Percentiles rank a stretch among this genome's conserved stretches.
These are phyloP conservation scores for Hippoglossus hippoglossus DNA, from an alignment of 2,797 vertebrate genomes.

Conservation along the genomic window DNA sequence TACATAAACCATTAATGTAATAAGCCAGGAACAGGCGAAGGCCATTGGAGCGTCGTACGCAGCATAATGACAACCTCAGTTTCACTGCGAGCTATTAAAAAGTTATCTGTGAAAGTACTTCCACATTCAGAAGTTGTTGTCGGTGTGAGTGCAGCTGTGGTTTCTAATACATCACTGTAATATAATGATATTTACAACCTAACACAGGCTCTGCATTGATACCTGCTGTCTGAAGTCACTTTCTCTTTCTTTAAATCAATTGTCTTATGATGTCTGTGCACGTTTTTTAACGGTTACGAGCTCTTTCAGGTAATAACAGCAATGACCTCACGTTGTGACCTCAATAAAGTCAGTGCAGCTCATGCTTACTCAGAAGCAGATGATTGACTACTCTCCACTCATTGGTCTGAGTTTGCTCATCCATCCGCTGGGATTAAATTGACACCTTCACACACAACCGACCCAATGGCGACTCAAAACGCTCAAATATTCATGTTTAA, in stretches of 20 bases:
- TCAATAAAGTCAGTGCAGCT: slow-evolving; percentile 56
- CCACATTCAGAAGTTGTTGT: neutral
- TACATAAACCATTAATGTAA: slow-evolving; percentile 40
- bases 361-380: slow-evolving; percentile 38
- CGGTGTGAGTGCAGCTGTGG: neutral
- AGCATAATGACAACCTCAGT: slow-evolving; percentile 25
- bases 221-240: neutral
- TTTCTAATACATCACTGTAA: neutral
- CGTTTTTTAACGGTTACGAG: neutral
- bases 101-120: slow-evolving; percentile 1
- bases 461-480: neutral
- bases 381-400: slow-evolving; percentile 31
- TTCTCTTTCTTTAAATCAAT: neutral
- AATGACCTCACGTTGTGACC: slow-evolving; percentile 16
- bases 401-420: slow-evolving; percentile 24
- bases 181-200: too few species aligned
- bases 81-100: slow-evolving; percentile 12
- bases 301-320: neutral
- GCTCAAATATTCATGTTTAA: too few species aligned
- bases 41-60: neutral
- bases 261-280: neutral
- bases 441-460: slow-evolving; percentile 14
- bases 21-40: slow-evolving; percentile 5
- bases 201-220: neutral
- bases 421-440: slow-evolving; percentile 28